A percentile compares a stretch with the other conserved stretches of the same genome.
phyloP scores from a whole-genome alignment of 2,888 invertebrate species.

The Spilosoma lubricipeda region DNA sequence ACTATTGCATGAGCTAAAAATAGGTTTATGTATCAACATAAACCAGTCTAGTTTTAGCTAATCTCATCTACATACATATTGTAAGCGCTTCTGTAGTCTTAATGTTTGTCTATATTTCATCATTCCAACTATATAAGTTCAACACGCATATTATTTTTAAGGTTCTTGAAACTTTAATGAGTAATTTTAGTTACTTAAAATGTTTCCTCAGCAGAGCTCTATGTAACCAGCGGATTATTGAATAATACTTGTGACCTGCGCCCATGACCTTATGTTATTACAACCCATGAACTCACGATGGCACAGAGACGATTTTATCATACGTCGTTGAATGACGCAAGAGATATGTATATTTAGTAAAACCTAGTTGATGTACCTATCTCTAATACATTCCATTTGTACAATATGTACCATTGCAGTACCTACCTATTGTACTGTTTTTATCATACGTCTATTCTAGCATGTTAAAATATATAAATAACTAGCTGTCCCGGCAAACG shows the following conservation, averaged over 20 bases:
- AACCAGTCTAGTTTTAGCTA: conserved; percentile 19
- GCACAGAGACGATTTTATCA: conserved; percentile 13
- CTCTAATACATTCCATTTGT: not conserved
- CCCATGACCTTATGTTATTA: conserved; percentile 30
- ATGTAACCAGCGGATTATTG: conserved; percentile 18
- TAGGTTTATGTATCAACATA: conserved; percentile 3
- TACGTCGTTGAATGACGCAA: conserved; percentile 9
- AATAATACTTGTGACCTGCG: conserved; percentile 26
- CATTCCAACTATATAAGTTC: conserved; percentile 11
- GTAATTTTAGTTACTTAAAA: conserved; percentile 20
- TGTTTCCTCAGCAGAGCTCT: too few relatives aligned
- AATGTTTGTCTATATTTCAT: conserved; percentile 25
- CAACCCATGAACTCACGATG: conserved; percentile 22
- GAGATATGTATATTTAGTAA: conserved; percentile 4
- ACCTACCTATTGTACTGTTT: not conserved
- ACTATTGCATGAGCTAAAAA: conserved; percentile 1
- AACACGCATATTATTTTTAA: not conserved
- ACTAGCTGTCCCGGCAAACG: too few relatives aligned
- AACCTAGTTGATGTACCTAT: not conserved
- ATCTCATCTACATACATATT: conserved; percentile 17
- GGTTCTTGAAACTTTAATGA: conserved; percentile 16
- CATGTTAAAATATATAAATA: not conserved
- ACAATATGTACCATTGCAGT: not conserved
- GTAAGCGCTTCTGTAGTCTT: conserved; percentile 6
- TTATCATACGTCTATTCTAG: not conserved